phyloP scores from a whole-genome alignment of 2,797 vertebrate species.

The Mormyrus proboscirostris region DNA sequence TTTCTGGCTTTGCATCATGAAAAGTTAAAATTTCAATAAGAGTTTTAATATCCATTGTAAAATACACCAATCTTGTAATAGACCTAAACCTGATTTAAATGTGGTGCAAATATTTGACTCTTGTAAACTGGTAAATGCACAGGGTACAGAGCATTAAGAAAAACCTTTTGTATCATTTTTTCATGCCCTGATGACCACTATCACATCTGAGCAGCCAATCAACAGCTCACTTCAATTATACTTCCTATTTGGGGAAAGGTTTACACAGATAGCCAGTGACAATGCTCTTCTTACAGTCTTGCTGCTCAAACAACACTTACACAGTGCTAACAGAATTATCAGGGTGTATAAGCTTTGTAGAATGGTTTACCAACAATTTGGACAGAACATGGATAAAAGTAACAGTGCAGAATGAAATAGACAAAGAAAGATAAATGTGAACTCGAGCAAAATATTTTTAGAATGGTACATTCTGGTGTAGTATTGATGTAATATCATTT shows the following conservation, averaged over 20 bases:
- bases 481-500: not conserved
- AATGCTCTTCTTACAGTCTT: not conserved
- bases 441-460: not conserved
- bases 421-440: not conserved
- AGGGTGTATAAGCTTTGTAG: not conserved
- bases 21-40: not conserved
- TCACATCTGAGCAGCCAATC: not conserved
- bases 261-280: not conserved
- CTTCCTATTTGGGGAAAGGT: not conserved
- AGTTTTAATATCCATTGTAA: not conserved
- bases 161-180: not conserved
- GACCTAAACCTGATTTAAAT: not conserved
- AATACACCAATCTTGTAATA: not conserved
- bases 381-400: not conserved
- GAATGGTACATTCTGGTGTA: not conserved
- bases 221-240: not conserved
- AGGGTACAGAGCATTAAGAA: not conserved
- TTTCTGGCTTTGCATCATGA: not conserved
- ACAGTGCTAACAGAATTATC: not conserved
- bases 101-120: not conserved
- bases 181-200: not conserved
- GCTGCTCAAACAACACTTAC: not conserved
- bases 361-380: not conserved
- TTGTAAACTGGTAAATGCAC: not conserved
- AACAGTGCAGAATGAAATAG: not conserved